Conservation (phyloP, 2,888 invertebrate genomes). For the Patella depressa region DNA sequence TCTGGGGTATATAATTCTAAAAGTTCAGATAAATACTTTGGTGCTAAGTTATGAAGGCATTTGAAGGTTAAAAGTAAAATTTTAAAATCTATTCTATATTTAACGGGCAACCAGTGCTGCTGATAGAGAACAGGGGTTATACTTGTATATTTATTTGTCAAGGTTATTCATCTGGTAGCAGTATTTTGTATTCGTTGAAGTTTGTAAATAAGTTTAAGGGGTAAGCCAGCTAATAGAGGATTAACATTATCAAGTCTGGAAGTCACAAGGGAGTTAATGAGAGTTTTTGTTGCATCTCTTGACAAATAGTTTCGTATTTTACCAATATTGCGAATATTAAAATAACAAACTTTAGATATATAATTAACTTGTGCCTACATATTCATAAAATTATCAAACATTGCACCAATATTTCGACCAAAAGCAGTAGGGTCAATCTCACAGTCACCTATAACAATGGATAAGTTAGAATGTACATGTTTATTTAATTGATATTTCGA, state of each 20-base stretch:
- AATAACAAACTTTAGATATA: no score
- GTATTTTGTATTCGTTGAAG: background rate
- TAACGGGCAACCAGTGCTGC: background rate
- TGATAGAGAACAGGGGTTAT: background rate
- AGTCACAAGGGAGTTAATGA: no score
- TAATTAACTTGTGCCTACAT: no score
- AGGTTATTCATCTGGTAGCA: background rate
- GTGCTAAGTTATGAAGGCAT: background rate
- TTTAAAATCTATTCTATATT: background rate
- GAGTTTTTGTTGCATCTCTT: no score
- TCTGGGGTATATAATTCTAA: background rate
- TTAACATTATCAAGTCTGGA: background rate
- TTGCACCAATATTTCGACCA: no score
- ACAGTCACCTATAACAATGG: background rate
- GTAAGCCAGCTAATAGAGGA: background rate
- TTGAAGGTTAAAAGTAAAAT: background rate
- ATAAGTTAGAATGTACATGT: background rate
- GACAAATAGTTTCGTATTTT: no score
- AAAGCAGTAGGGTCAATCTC: no score
- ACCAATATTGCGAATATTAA: no score
- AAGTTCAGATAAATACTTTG: background rate
- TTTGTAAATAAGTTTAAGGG: background rate
- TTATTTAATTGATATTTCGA: background rate
- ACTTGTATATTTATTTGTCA: background rate
- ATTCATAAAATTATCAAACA: no score